These are phyloP conservation scores for Pristionchus entomophagus DNA, from an alignment of 2,888 invertebrate genomes.

Conservation along the genomic window DNA sequence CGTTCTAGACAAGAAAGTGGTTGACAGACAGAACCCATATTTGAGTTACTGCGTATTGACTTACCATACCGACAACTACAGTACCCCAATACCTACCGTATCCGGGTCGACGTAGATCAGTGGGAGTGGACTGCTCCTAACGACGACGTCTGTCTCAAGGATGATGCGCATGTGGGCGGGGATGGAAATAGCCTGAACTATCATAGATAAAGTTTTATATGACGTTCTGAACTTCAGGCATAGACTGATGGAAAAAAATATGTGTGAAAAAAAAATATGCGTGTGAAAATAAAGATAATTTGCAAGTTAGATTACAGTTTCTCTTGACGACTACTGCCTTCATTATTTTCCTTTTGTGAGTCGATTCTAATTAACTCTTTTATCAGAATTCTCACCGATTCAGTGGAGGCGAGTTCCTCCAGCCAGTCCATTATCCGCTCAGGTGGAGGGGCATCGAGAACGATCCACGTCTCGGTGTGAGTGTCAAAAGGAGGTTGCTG, in stretches of 20 bases:
- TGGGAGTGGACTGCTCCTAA: not conserved
- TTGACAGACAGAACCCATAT: too few species aligned
- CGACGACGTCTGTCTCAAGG: conserved; percentile 34
- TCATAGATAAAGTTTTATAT: not conserved
- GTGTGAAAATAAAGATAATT: too few species aligned
- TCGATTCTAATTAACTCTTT: too few species aligned
- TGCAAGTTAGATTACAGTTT: too few species aligned
- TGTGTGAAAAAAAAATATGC: too few species aligned
- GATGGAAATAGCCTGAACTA: not conserved
- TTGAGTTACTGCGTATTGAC: too few species aligned
- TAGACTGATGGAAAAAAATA: not conserved
- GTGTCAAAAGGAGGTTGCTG: not conserved
- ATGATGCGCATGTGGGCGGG: conserved; percentile 13
- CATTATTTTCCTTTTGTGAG: too few species aligned
- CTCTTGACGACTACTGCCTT: too few species aligned
- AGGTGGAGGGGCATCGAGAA: conserved; percentile 38
- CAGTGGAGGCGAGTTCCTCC: not conserved
- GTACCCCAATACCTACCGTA: not conserved
- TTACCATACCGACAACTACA: too few species aligned
- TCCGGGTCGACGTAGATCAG: conserved; percentile 41
- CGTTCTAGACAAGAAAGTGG: too few species aligned
- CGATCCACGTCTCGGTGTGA: conserved; percentile 29
- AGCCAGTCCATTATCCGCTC: conserved; percentile 7
- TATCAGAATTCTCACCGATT: not conserved
- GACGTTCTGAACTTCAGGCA: not conserved